These are phyloP conservation scores for Erethizon dorsatum DNA, from an alignment of 2,797 vertebrate genomes.

Conservation along the genomic window DNA sequence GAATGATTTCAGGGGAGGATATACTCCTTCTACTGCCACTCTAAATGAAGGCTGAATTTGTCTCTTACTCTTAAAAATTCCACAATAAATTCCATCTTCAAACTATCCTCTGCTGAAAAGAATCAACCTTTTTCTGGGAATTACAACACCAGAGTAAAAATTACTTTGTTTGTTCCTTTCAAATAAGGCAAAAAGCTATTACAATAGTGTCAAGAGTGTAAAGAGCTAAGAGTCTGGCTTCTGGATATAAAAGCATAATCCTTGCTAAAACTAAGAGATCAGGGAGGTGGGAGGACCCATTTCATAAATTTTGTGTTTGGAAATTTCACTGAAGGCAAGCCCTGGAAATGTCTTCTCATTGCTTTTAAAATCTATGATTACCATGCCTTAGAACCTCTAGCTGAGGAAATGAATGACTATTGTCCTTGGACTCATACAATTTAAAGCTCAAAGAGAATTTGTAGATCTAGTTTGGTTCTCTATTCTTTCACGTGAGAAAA, in stretches of 20 bases:
- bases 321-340: neutral
- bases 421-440: neutral
- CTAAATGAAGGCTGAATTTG: conserved; percentile 7
- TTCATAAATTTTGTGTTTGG: neutral
- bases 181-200: neutral
- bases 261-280: neutral
- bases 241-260: neutral
- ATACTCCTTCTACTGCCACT: neutral
- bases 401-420: neutral
- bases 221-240: neutral
- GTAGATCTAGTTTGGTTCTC: neutral
- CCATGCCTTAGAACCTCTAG: neutral
- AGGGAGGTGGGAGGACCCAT: neutral
- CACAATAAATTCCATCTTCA: neutral
- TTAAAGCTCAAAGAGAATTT: neutral
- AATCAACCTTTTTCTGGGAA: neutral
- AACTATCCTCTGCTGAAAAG: neutral
- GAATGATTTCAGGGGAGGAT: neutral
- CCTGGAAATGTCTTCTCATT: neutral
- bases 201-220: neutral
- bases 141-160: neutral
- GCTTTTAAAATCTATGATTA: conserved; percentile 21
- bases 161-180: neutral
- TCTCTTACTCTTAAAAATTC: neutral
- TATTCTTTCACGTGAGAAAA: neutral